phyloP scores from a whole-genome alignment of 2,113 vertebrate genomes.

The Myotis davidii region DNA sequence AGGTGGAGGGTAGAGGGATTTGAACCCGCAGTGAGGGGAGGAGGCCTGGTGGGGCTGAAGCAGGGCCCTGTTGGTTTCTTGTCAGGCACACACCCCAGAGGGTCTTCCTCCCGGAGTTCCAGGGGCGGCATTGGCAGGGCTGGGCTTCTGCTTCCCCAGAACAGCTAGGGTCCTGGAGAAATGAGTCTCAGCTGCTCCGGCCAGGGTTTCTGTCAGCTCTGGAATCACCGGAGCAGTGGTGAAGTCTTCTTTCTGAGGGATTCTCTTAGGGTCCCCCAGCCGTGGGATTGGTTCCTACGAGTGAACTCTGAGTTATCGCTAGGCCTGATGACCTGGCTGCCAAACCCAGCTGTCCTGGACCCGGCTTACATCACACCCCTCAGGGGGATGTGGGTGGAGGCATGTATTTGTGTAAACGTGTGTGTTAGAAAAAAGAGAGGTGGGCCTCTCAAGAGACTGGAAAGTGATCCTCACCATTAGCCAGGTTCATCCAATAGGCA shows the following conservation, averaged over 20 bases:
- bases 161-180: background rate
- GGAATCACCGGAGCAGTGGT: too few relatives aligned
- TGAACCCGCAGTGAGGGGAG: background rate
- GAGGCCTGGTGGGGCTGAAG: background rate
- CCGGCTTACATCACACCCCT: background rate
- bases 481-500: background rate
- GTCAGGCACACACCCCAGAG: background rate
- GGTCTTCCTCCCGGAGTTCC: background rate
- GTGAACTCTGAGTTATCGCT: background rate
- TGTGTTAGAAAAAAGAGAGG: background rate
- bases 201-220: background rate
- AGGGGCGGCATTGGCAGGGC: background rate
- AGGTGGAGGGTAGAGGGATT: background rate
- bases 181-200: accelerated
- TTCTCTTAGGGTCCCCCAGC: background rate
- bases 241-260: background rate
- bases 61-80: background rate
- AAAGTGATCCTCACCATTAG: background rate
- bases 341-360: background rate
- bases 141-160: background rate
- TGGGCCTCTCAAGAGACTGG: background rate
- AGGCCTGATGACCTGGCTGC: background rate
- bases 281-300: background rate
- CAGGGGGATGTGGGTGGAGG: background rate
- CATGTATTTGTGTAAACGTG: background rate